phyloP scores from a whole-genome alignment of 2,888 invertebrate genomes.

The Terebella lapidaria region DNA sequence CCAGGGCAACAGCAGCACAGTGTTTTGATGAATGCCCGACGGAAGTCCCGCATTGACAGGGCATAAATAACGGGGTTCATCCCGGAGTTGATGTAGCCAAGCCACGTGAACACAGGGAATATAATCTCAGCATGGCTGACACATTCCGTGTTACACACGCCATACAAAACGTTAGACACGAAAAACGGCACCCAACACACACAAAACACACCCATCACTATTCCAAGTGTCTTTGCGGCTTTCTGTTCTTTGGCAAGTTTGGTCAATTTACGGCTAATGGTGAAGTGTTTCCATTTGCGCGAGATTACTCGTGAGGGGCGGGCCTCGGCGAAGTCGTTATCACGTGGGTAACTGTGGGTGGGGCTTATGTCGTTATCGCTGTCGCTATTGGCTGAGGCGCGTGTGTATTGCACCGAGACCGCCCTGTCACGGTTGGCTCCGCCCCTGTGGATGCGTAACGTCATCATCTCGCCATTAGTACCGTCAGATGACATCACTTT shows the following conservation, averaged over 20 bases:
- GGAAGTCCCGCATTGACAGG: conserved; percentile 94
- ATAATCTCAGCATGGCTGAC: conserved; percentile 37
- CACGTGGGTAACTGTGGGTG: conserved; percentile 5
- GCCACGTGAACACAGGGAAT: conserved; percentile 51
- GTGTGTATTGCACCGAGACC: conserved; percentile 12
- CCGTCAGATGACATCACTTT: conserved; percentile 55
- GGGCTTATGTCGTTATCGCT: conserved; percentile 35
- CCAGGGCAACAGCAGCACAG: conserved; percentile 60
- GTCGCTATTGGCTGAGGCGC: conserved; percentile 28
- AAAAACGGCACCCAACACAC: conserved; percentile 97
- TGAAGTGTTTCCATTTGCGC: conserved; percentile 62
- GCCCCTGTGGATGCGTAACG: conserved; percentile 87
- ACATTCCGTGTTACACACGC: conserved; percentile 70
- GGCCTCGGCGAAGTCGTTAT: conserved; percentile 2
- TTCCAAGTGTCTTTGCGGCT: conserved; percentile 93
- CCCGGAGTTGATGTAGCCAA: conserved; percentile 53
- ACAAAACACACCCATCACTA: conserved; percentile 95
- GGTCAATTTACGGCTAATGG: conserved; percentile 83
- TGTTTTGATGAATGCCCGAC: conserved; percentile 82
- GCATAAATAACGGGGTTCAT: conserved; percentile 85
- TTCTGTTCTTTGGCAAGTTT: conserved; percentile 97
- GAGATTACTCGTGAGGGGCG: conserved; percentile 19
- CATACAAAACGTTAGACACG: conserved; percentile 85
- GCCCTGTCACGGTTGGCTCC: conserved; percentile 55
- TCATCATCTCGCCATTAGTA: conserved; percentile 57